Evolutionary conservation across 1,140 invertebrate genomes (phyloP), one percentile per base, ranked within the genome.

Genomic region (Mercenaria mercenaria): DNA sequence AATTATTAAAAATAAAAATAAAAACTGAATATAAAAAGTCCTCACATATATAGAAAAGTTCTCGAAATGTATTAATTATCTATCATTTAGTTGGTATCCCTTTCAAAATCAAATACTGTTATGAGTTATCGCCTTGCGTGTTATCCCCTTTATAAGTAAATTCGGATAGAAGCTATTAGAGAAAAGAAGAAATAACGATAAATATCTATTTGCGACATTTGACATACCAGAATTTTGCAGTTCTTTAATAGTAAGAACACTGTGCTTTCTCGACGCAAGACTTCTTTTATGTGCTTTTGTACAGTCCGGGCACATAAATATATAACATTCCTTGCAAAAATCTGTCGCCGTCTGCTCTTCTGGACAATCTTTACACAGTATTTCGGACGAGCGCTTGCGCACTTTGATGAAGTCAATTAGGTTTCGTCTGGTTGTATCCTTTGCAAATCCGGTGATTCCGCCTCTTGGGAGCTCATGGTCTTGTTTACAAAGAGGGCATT

Each of bases 251-350:
- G 85, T 61, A 26, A 91, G 43, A n/a, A 90, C 80, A 10, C 13
- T 50, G 64, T 92, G 92, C 39, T 80, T 87, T 86, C 89, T 67
- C 10, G 92, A 91, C n/a, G 92, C 92, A 2, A 91, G 64, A 67
- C 92, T 92, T 43, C 90, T 32, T 41, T 79, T 89, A 64, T 92
- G 92, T 15, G 89, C 89, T 23, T 74, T 52, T 26, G 90, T 91
- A 43, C 92, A 92, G 4, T 92, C 92, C 18, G 88, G 13, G 64
- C 92, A 92, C 91, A 92, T 90, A 69, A 91, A 92, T 20, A 92
- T 92, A 77, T 90, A 91, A 79, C 92, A 92, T 43, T 92, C 90
- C 26, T 91, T 91, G 77, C 92, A 92, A 61, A 92, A 92, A 50
- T 91, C 90, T 15, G 82, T 85, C 0, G 92, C 92, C 26, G 79